Percentiles rank a stretch among this genome's conserved stretches.
Evolutionary conservation across 2,888 invertebrate species (phyloP).

Genomic region (Epistrophe eligans): DNA sequence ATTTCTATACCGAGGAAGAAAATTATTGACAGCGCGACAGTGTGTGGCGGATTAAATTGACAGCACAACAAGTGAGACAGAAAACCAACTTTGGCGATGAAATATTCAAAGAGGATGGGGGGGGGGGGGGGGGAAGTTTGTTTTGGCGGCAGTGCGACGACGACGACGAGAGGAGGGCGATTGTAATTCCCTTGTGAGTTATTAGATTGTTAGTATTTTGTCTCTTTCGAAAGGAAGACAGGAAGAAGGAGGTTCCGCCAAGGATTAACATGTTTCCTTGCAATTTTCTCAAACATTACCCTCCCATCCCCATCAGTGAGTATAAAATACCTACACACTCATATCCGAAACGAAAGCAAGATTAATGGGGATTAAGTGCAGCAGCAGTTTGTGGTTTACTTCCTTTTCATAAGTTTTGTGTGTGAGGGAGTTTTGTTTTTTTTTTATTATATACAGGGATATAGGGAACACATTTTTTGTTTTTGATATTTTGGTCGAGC

Average conservation of each 20-base stretch:
- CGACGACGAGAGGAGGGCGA: not conserved
- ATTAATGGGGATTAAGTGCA: conserved; percentile 76
- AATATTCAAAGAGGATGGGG: not conserved
- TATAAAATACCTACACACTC: conserved; percentile 17
- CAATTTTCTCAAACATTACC: conserved; percentile 63
- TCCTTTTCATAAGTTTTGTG: conserved; percentile 57
- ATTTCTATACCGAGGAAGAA: conserved; percentile 56
- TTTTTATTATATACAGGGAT: not conserved
- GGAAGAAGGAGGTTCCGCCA: conserved; percentile 43
- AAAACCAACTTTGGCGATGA: conserved; percentile 38
- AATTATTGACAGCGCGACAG: conserved; percentile 74
- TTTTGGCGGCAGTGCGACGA: not conserved
- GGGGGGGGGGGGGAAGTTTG: not conserved
- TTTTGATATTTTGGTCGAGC: conserved; percentile 11
- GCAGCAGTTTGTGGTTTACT: conserved; percentile 68
- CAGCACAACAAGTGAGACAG: conserved; percentile 70
- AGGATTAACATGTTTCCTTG: conserved; percentile 74
- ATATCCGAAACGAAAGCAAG: conserved; percentile 64
- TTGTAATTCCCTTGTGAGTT: conserved; percentile 55
- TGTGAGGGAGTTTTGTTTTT: not conserved
- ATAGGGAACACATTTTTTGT: not conserved
- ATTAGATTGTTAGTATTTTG: conserved; percentile 71
- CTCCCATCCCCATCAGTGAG: conserved; percentile 15
- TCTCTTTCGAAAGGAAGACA: conserved; percentile 39
- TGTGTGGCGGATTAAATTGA: conserved; percentile 75